Conservation (phyloP, 2,888 invertebrate species). For the Mythimna lalbum region DNA sequence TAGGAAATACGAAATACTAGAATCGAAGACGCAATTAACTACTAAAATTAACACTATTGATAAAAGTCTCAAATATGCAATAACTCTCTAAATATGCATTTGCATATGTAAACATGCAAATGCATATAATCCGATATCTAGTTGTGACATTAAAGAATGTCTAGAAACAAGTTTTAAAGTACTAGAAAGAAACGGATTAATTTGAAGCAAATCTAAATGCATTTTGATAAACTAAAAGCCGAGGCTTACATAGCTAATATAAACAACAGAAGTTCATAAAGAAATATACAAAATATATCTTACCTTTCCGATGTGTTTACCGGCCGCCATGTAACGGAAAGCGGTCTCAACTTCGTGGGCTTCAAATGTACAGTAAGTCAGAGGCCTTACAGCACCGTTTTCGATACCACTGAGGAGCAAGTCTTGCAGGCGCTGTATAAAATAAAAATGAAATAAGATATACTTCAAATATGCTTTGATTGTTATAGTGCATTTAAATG, state of each 20-base stretch:
- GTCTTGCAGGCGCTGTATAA: conserved; percentile 86
- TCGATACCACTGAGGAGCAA: conserved; percentile 91
- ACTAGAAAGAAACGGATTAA: no score
- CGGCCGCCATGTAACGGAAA: conserved; percentile 92
- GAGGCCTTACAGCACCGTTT: conserved; percentile 92
- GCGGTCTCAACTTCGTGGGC: conserved; percentile 91
- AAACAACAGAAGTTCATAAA: background rate
- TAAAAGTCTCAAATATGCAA: no score
- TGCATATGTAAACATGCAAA: no score
- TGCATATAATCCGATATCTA: no score
- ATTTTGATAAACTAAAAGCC: background rate
- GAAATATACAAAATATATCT: background rate
- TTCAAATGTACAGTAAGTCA: conserved; percentile 91
- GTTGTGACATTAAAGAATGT: no score
- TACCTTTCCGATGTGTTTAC: conserved; percentile 94
- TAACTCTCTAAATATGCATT: no score
- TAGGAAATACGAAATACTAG: no score
- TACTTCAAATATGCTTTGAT: background rate
- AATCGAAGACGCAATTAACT: no score
- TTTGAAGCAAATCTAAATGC: background rate
- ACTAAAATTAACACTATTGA: no score
- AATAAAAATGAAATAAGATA: conserved; percentile 2
- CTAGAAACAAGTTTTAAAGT: background rate
- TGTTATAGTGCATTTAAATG: background rate
- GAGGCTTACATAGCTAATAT: no score